Evolutionary conservation across 2,888 invertebrate genomes (phyloP).

Genomic region (Trilocha varians): DNA sequence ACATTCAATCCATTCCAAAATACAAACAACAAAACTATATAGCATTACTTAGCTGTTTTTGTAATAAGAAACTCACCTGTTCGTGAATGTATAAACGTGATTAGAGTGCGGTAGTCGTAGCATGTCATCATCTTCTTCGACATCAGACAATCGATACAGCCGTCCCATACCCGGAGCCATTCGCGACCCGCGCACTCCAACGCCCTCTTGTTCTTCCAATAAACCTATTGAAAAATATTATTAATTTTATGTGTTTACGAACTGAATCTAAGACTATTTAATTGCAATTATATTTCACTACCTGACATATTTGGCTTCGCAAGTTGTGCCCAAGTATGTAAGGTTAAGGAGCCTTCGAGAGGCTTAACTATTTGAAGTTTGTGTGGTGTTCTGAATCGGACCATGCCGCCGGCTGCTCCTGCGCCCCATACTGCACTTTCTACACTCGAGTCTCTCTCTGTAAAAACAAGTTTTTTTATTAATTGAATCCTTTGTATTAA

Average conservation of each 20-base stretch:
- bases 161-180: conserved; percentile 84
- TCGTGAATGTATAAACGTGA: conserved; percentile 89
- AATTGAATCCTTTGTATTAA: neutral
- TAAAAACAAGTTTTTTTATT: neutral
- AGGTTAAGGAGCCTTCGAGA: conserved; percentile 92
- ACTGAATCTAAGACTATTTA: neutral
- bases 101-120: conserved; percentile 84
- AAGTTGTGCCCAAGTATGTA: conserved; percentile 95
- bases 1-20: no score
- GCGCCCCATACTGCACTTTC: conserved; percentile 68
- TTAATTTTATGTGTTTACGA: neutral
- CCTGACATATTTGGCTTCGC: conserved; percentile 95
- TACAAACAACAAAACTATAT: no score
- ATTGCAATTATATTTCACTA: conserved; percentile 5
- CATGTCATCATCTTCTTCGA: conserved; percentile 85
- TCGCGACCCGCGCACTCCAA: conserved; percentile 86
- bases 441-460: conserved; percentile 52
- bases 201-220: conserved; percentile 92
- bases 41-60: no score
- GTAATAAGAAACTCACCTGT: conserved; percentile 50
- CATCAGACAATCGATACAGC: conserved; percentile 75
- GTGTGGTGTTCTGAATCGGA: conserved; percentile 85
- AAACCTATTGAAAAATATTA: conserved; percentile 54
- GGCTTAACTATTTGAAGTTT: conserved; percentile 94
- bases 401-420: conserved; percentile 51